Evolutionary conservation across 2,797 vertebrate genomes (phyloP), one percentile per base, ranked within the genome.

Genomic region (Sebastes taczanowskii): DNA sequence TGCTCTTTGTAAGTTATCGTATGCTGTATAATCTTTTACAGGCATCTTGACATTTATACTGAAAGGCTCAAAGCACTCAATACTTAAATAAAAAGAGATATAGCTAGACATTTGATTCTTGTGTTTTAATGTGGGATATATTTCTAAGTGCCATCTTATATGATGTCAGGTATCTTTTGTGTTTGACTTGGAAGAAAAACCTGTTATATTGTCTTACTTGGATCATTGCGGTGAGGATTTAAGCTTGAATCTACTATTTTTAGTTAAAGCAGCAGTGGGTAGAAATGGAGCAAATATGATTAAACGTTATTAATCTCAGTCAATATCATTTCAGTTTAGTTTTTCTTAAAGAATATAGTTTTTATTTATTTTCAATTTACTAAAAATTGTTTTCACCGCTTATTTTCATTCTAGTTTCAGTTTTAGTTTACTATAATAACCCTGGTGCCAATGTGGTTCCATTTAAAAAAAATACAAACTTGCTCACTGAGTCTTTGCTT

Each of bases 1-100:
- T 76, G 7, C 14, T 29, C 59, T 68, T 76, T 80, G 30, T 71
- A n/a, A n/a, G 22, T n/a, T 30, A 65, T 14, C 64, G 4, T 30
- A 61, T 35, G 59, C 76, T 60, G 16, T 63, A 46, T 79, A 77
- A 67, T 86, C 27, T 58, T 53, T 81, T 73, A 66, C 62, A 70
- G 64, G 67, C 66, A 78, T 77, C 49, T 81, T 76, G 42, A 80
- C 70, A 72, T 83, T 62, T 23, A 25, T 29, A 55, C 30, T 25
- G 20, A 85, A 34, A 46, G 14, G 13, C 58, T 80, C 29, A 55
- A 66, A 38, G 14, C 29, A 29, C 46, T 59, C 27, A 56, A 34
- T 20, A 59, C 77, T 62, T 52, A 49, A 66, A 67, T 76, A 82
- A 32, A 67, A 66, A 58, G 30, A 70, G 34, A 30, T 38, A 5